A percentile compares a stretch with the other conserved stretches of the same genome.
phyloP scores from a whole-genome alignment of 2,113 vertebrate species.

The Trogon surrucura region DNA sequence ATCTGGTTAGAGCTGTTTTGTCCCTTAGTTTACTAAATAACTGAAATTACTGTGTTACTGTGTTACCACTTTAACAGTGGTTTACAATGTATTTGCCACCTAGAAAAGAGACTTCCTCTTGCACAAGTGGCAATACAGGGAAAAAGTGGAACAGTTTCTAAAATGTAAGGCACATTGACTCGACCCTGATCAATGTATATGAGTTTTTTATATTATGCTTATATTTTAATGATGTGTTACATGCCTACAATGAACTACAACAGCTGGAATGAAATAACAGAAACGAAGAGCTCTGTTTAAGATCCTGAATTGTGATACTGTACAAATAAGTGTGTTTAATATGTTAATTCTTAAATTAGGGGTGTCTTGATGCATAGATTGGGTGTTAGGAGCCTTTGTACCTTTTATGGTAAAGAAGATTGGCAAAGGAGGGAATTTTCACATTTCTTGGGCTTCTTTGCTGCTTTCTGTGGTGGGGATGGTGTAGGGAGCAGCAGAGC shows the following conservation, averaged over 20 bases:
- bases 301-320: background rate
- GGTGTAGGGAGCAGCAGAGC: background rate
- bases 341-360: background rate
- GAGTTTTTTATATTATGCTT: background rate
- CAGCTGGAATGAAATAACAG: background rate
- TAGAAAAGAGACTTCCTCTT: background rate
- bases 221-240: background rate
- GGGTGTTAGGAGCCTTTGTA: background rate
- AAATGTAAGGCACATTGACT: background rate
- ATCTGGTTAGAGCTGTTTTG: constrained; percentile 59
- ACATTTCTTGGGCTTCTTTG: background rate
- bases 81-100: background rate
- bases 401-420: background rate
- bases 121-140: accelerated
- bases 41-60: background rate
- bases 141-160: background rate
- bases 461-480: background rate
- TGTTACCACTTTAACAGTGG: constrained; percentile 7
- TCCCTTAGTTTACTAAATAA: background rate
- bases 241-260: background rate
- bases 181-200: background rate
- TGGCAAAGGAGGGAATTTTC: background rate
- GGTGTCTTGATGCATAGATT: background rate
- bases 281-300: background rate
- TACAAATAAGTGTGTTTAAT: background rate